Evolutionary conservation across 2,113 vertebrate species (phyloP), one percentile per base, ranked within the genome.

Genomic region (Neotragus pygmaeus): DNA sequence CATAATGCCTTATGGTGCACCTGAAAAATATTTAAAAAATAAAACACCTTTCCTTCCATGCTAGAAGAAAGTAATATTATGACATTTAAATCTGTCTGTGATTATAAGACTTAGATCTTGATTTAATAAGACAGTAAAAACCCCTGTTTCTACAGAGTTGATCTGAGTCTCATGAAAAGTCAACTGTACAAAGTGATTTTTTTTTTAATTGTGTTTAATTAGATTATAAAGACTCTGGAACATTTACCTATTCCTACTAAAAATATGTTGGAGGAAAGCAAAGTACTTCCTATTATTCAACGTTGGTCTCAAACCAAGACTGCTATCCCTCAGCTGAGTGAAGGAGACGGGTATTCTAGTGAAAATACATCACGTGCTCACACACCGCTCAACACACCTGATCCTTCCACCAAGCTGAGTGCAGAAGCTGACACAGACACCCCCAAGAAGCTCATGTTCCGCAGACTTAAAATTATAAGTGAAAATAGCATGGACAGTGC

Each of bases 401-500:
- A 99, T 25, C 99, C 99, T 3, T 98, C 99, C 0, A 51, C 98
- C 96, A 99, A 99, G 98, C 97, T 98, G 58, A 97, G 97, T 12
- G 33, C 73, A 0, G 99, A 99, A 15, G 93, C 98, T 0, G 99
- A 99, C 33, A 78, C 98, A 0, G 99, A 99, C 80, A 99, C 99
- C 19, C 99, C 99, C 3, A 99, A 99, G 97, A 99, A 99, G 33
- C 94, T 99, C 39, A 99, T 99, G 8, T 99, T 99, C 62, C 99
- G 99, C 0, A 99, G 99, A 96, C 99, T 99, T 81, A 99, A 99
- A 97, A 99, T 99, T 85, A 99, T 99, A 88, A 99, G 99, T 1
- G 99, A 99, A 95, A 99, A 99, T 98, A 99, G 99, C 96, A 99
- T 99, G 98, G 99, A 99, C 98, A 99, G 99, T 3, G 99, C 99